Evolutionary conservation across 2,888 invertebrate species (phyloP), one percentile per base, ranked within the genome.

Genomic region (Meloe dianella): DNA sequence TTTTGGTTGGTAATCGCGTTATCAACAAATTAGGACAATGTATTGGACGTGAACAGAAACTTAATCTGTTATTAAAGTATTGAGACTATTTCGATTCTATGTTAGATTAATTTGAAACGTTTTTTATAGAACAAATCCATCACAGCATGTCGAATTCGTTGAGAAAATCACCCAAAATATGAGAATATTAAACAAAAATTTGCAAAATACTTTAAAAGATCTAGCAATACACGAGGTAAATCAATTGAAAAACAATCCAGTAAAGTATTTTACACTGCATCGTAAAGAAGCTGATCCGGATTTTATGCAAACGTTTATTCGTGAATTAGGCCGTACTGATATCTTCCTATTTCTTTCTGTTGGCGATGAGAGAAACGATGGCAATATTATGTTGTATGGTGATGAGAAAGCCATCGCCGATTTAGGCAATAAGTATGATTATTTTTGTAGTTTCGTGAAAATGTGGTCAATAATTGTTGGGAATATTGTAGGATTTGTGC

Each of bases 241-340:
- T 3, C 88, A 87, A 77, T 84, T 92, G 38, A 89, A 87, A 76
- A 78, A 75, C 17, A 68, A 78, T 0, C 79, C 82, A 63, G 89
- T 89, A 0, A 87, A 87, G 76, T 91, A 86, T 76, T 84, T 87
- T 68, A 85, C 85, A 32, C 80, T 90, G 76, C 89, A 87, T 75
- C 88, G 91, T 71, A 91, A 90, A 74, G 94, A 93, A 78, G 93
- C 91, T 0, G 94, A 93, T 72, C 86, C 89, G 7, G 93, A 94
- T 76, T 95, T 92, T 76, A 90, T 92, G 79, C 88, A 89, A 70
- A 86, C 86, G 24, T 86, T 95, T 66, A 85, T 92, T 17, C 89
- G 89, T 72, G 90, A 89, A 70, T 79, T 92, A 61, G 89, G 88
- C 54, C 64, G 63, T 22, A 84, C 84, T 74, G 86, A 84, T 8